Percentiles rank a stretch among this genome's conserved stretches.
These are phyloP conservation scores for Gymnoscelis rufifasciata DNA, from an alignment of 2,888 invertebrate genomes.

Conservation along the genomic window DNA sequence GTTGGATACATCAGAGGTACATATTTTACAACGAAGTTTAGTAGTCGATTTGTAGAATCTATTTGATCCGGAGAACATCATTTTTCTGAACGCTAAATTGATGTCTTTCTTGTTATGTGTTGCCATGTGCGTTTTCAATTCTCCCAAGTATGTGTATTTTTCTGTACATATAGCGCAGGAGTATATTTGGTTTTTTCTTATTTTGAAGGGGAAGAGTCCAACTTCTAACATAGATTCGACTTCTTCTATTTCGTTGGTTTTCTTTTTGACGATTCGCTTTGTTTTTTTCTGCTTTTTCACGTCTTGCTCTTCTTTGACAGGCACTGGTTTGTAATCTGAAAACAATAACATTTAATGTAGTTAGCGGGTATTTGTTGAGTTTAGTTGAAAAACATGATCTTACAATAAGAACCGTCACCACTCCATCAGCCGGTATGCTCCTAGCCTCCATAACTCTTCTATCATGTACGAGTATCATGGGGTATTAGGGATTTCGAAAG, in stretches of 20 bases:
- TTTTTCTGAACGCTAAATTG: conserved; percentile 59
- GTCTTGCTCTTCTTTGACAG: conserved; percentile 47
- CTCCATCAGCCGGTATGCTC: no score
- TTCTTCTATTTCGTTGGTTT: conserved; percentile 40
- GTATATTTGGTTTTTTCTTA: conserved; percentile 48
- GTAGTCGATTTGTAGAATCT: conserved; percentile 47
- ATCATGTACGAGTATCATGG: no score
- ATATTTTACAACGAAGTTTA: conserved; percentile 56
- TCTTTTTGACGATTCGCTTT: conserved; percentile 29
- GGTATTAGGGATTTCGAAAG: no score
- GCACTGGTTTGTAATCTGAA: conserved; percentile 17
- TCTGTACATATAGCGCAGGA: conserved; percentile 58
- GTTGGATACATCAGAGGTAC: conserved; percentile 48
- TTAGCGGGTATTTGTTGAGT: no score
- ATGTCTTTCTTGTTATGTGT: conserved; percentile 52
- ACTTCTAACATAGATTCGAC: conserved; percentile 49
- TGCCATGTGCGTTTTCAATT: conserved; percentile 48
- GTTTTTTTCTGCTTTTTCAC: conserved; percentile 36
- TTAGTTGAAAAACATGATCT: no score
- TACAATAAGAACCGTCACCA: no score
- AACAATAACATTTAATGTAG: background rate
- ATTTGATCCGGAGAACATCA: conserved; percentile 54
- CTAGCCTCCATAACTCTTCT: no score
- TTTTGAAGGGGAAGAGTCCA: conserved; percentile 66
- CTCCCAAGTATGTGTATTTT: conserved; percentile 48